Percentiles rank a stretch among this genome's conserved stretches.
These are phyloP conservation scores for Philereme transversata DNA, from an alignment of 2,888 invertebrate species.

Conservation along the genomic window DNA sequence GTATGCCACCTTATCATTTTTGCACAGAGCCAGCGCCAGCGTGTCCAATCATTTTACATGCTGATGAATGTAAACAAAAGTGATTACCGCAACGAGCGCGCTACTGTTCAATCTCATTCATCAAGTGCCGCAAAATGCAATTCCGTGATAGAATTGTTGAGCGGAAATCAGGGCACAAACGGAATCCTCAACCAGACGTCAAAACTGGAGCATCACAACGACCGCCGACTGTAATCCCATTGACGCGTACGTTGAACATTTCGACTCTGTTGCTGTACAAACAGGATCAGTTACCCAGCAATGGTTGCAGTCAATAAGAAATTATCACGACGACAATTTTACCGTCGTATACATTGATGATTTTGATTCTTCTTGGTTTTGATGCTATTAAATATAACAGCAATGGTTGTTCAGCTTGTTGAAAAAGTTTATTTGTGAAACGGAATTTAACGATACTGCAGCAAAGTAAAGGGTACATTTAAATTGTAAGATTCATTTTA, in stretches of 20 bases:
- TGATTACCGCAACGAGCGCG: constrained; percentile 6
- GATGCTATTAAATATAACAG: neutral
- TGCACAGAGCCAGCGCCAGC: neutral
- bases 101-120: constrained; percentile 25
- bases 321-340: neutral
- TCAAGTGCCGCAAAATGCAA: constrained; percentile 31
- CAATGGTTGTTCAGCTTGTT: neutral
- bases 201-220: constrained; percentile 4
- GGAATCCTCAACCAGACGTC: constrained; percentile 14
- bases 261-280: neutral
- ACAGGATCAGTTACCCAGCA: neutral
- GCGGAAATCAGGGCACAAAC: constrained; percentile 26
- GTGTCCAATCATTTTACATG: constrained; percentile 5
- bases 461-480: constrained; percentile 30
- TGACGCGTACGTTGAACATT: neutral
- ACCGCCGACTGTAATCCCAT: neutral
- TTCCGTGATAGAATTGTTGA: constrained; percentile 30
- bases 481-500: constrained; percentile 33
- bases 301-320: neutral
- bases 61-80: constrained; percentile 13
- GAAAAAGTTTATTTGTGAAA: constrained; percentile 16
- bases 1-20: neutral
- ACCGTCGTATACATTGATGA: constrained; percentile 9
- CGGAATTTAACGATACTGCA: constrained; percentile 24
- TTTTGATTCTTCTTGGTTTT: neutral